Conservation (phyloP, 1,140 invertebrate species). For the Venturia canescens region DNA sequence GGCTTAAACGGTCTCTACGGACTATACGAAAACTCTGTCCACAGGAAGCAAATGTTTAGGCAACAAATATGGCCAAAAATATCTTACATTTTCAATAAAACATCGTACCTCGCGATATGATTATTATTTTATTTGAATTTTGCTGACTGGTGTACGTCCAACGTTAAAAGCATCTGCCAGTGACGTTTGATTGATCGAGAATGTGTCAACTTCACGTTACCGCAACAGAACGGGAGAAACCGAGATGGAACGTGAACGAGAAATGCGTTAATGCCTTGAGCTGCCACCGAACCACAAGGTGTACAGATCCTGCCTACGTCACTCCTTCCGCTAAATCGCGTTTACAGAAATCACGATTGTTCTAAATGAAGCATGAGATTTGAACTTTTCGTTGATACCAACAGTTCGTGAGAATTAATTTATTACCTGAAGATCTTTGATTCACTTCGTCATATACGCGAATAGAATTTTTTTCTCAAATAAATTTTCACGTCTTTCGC, state of each 20-base stretch:
- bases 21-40: too few relatives aligned
- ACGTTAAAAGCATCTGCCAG: conserved; percentile 26
- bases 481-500: too few relatives aligned
- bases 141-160: conserved; percentile 7
- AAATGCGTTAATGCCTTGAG: conserved; percentile 29
- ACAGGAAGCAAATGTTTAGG: too few relatives aligned
- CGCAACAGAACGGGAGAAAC: conserved; percentile 11
- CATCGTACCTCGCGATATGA: too few relatives aligned
- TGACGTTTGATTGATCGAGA: conserved; percentile 50
- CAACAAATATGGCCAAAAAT: too few relatives aligned
- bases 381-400: neutral
- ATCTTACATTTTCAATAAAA: too few relatives aligned
- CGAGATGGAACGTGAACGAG: conserved; percentile 1
- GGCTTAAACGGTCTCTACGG: too few relatives aligned
- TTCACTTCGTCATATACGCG: too few relatives aligned
- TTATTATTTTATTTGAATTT: neutral
- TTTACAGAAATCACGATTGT: neutral
- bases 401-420: too few relatives aligned
- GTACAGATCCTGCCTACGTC: neutral
- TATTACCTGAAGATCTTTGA: too few relatives aligned
- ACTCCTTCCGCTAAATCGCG: too few relatives aligned
- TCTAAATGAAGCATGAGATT: neutral
- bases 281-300: conserved; percentile 2
- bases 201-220: conserved; percentile 47
- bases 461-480: too few relatives aligned